These are phyloP conservation scores for Sitodiplosis mosellana DNA, from an alignment of 1,140 invertebrate genomes.

Conservation along the genomic window DNA sequence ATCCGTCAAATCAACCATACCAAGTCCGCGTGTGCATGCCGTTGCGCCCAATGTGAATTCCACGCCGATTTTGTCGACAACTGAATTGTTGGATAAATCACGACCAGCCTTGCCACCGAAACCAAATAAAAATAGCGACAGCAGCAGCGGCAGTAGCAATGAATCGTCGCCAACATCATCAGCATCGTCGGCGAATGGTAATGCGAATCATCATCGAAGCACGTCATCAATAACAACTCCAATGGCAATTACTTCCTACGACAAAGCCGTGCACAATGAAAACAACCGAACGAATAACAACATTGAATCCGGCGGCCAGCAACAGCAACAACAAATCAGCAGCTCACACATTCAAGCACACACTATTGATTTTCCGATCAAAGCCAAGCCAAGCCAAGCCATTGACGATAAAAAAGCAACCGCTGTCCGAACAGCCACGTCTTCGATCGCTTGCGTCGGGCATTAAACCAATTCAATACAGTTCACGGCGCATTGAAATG, in stretches of 20 bases:
- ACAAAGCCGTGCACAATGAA: constrained; percentile 8
- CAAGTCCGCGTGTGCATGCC: constrained; percentile 26
- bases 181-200: too few species aligned
- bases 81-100: constrained; percentile 27
- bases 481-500: constrained; percentile 53
- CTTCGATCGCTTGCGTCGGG: constrained; percentile 35
- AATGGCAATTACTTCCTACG: constrained; percentile 9
- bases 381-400: constrained; percentile 64
- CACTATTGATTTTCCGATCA: constrained; percentile 41
- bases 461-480: constrained; percentile 13
- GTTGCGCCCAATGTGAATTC: constrained; percentile 21
- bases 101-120: constrained; percentile 56
- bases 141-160: constrained; percentile 16
- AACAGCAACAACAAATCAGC: constrained; percentile 5
- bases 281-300: constrained; percentile 7
- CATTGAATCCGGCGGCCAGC: too few species aligned
- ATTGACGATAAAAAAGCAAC: constrained; percentile 57
- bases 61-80: constrained; percentile 22
- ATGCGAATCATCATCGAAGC: not conserved
- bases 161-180: constrained; percentile 19
- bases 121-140: constrained; percentile 26
- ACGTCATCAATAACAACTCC: constrained; percentile 3
- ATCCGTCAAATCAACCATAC: constrained; percentile 47
- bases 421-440: constrained; percentile 53
- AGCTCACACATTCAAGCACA: constrained; percentile 24